Evolutionary conservation across 2,113 vertebrate species (phyloP).

Genomic region (Ameiurus melas): DNA sequence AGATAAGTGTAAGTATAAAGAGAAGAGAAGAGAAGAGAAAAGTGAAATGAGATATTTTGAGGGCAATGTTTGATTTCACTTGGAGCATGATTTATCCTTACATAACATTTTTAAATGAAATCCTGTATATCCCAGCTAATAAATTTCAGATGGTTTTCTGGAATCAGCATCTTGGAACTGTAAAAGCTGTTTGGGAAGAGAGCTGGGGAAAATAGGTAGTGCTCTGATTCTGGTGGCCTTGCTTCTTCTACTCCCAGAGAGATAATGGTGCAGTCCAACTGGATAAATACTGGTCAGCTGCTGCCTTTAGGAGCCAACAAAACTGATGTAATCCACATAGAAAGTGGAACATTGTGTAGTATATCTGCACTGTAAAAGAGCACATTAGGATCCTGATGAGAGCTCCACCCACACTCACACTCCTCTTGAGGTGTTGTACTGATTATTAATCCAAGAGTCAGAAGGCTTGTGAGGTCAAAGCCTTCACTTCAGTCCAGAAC

Average conservation of each 20-base stretch:
- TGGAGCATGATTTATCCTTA: neutral
- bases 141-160: slow-evolving; percentile 11
- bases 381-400: slow-evolving; percentile 15
- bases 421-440: neutral
- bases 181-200: slow-evolving; percentile 12
- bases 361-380: slow-evolving; percentile 7
- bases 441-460: neutral
- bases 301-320: slow-evolving; percentile 40
- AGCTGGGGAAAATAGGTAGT: slow-evolving; percentile 19
- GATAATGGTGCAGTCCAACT: slow-evolving; percentile 25
- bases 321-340: slow-evolving; percentile 55
- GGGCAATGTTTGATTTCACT: neutral
- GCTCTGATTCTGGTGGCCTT: slow-evolving; percentile 22
- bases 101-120: neutral
- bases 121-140: neutral
- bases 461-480: slow-evolving; percentile 18
- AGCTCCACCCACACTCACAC: neutral
- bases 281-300: slow-evolving; percentile 51
- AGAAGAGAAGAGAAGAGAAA: slow-evolving; percentile 62
- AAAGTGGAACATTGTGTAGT: slow-evolving; percentile 39
- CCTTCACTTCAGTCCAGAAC: slow-evolving; percentile 2
- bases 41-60: neutral
- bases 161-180: slow-evolving; percentile 9
- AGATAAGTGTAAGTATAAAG: slow-evolving; percentile 18
- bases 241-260: neutral